A percentile compares a stretch with the other conserved stretches of the same genome.
Evolutionary conservation across 2,113 vertebrate species (phyloP).

Genomic region (Phylloscopus whistleri): DNA sequence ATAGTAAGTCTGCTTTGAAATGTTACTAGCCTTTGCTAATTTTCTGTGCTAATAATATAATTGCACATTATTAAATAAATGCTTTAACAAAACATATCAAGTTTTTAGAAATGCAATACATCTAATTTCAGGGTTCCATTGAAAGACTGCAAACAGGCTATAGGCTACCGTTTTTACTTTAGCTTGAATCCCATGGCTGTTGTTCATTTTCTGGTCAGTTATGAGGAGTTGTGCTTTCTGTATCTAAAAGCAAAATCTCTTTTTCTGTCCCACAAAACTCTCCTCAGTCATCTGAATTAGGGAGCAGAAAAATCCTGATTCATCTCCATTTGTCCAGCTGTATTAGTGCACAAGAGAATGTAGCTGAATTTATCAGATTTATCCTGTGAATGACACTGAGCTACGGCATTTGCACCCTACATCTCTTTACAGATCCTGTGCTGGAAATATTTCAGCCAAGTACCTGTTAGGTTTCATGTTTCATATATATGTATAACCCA

Average conservation of each 20-base stretch:
- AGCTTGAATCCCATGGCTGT: neutral
- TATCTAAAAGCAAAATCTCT: neutral
- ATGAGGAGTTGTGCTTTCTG: neutral
- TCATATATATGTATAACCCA: neutral
- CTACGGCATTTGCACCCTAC: neutral
- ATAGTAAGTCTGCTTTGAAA: neutral
- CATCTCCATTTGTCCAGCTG: neutral
- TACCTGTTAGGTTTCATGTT: neutral
- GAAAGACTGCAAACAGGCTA: neutral
- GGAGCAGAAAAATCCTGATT: neutral
- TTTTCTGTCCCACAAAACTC: neutral
- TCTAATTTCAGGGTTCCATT: neutral
- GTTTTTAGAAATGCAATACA: neutral
- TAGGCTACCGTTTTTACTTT: neutral
- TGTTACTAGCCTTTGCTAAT: neutral
- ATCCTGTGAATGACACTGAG: neutral
- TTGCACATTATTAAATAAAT: neutral
- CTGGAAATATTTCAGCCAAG: neutral
- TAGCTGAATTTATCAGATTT: neutral
- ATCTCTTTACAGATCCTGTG: neutral
- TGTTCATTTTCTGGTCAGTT: neutral
- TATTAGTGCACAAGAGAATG: neutral
- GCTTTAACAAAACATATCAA: neutral
- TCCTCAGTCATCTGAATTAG: neutral
- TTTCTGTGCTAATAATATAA: neutral